Evolutionary conservation across 2,888 invertebrate species (phyloP).

Genomic region (Yponomeuta sedellus): DNA sequence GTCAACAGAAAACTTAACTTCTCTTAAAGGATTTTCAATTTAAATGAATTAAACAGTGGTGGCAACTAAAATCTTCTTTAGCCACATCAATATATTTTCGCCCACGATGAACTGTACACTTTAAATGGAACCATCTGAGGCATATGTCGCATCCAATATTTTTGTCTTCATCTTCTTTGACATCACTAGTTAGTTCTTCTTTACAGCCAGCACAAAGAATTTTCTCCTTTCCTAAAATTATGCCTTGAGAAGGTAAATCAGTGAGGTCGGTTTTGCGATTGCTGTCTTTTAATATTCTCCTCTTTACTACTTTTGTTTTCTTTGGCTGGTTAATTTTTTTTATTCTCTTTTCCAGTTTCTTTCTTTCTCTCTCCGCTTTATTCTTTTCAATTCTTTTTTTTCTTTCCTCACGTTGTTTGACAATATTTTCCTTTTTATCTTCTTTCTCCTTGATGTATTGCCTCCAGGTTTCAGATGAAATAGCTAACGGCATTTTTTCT

Average conservation of each 20-base stretch:
- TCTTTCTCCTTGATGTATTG: neutral
- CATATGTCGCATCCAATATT: slow-evolving; percentile 20
- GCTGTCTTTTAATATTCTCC: too few species aligned
- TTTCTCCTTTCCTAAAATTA: too few species aligned
- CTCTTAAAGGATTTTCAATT: too few species aligned
- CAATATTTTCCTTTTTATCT: neutral
- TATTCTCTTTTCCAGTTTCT: neutral
- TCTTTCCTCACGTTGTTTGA: slow-evolving; percentile 3
- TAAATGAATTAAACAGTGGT: too few species aligned
- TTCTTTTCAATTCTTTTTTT: slow-evolving; percentile 6
- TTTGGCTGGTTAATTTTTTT: slow-evolving; percentile 6
- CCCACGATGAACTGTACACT: slow-evolving; percentile 14
- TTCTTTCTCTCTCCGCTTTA: neutral
- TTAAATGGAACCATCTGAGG: slow-evolving; percentile 18
- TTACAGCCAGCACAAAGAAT: slow-evolving; percentile 2
- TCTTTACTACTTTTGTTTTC: slow-evolving; percentile 5
- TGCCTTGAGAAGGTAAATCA: too few species aligned
- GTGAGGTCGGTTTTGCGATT: too few species aligned
- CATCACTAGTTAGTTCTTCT: slow-evolving; percentile 17
- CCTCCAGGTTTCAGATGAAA: neutral
- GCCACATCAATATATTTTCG: too few species aligned
- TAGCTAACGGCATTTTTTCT: slow-evolving; percentile 1
- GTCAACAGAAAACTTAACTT: too few species aligned
- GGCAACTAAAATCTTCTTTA: too few species aligned
- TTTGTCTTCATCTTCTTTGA: slow-evolving; percentile 19